A percentile compares a stretch with the other conserved stretches of the same genome.
These are phyloP conservation scores for Astropecten irregularis DNA, from an alignment of 53 echinoderm and acorn worm genomes.

Conservation along the genomic window DNA sequence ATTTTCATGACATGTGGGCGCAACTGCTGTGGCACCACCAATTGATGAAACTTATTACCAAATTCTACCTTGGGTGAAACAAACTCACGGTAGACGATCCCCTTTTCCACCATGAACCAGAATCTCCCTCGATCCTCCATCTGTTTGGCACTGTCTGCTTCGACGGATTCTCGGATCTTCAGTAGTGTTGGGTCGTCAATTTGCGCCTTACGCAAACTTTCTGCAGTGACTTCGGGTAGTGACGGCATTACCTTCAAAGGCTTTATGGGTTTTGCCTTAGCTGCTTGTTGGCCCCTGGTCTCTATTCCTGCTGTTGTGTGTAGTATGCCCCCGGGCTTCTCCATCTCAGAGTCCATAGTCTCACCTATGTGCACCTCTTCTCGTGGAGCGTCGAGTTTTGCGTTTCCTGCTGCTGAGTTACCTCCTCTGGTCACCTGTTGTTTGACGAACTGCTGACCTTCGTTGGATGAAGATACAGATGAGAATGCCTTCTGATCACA, in stretches of 20 bases:
- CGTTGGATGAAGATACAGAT: background rate
- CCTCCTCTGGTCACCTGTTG: too few relatives aligned
- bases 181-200: background rate
- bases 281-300: slow-evolving; percentile 10
- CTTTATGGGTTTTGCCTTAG: background rate
- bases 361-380: background rate
- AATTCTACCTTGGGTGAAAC: background rate
- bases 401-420: background rate
- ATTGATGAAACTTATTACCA: slow-evolving; percentile 1
- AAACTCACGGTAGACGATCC: slow-evolving; percentile 19
- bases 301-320: slow-evolving; percentile 11
- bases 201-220: background rate
- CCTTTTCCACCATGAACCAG: background rate
- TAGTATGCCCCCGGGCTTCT: background rate
- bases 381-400: background rate
- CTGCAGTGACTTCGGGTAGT: background rate
- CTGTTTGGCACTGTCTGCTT: background rate
- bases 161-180: background rate
- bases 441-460: background rate
- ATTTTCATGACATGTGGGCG: slow-evolving; percentile 10
- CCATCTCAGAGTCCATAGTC: background rate
- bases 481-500: background rate
- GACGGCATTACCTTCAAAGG: background rate
- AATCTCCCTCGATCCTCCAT: background rate
- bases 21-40: background rate